These are phyloP conservation scores for Metaphire vulgaris DNA, from an alignment of 1,140 invertebrate genomes.

Conservation along the genomic window DNA sequence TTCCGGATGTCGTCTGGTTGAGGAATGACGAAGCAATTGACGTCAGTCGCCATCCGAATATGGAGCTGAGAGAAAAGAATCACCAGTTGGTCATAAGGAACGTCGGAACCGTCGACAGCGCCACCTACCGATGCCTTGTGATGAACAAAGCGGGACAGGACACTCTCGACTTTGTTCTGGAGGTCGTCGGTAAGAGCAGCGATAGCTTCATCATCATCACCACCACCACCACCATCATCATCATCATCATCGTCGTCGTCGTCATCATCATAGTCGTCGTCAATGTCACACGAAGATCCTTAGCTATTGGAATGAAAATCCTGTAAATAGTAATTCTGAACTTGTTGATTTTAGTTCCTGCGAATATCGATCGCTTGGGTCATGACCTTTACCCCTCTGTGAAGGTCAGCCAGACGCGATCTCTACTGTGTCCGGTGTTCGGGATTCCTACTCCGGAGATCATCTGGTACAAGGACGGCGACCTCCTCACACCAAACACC, in stretches of 20 bases:
- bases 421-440: slow-evolving; percentile 52
- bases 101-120: slow-evolving; percentile 37
- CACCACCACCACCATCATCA: too few species aligned
- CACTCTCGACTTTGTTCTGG: slow-evolving; percentile 42
- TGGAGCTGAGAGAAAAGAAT: slow-evolving; percentile 25
- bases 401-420: slow-evolving; percentile 46
- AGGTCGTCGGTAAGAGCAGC: slow-evolving; percentile 22
- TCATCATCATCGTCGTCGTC: too few species aligned
- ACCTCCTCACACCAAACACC: slow-evolving; percentile 34
- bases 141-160: slow-evolving; percentile 46
- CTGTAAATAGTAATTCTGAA: too few species aligned
- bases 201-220: too few species aligned
- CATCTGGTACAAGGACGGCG: slow-evolving; percentile 48
- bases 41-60: slow-evolving; percentile 34
- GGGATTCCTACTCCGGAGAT: slow-evolving; percentile 54
- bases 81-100: slow-evolving; percentile 26
- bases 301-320: too few species aligned
- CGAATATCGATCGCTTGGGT: slow-evolving; percentile 36
- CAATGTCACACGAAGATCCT: too few species aligned
- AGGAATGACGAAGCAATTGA: slow-evolving; percentile 38
- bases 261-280: too few species aligned
- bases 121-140: slow-evolving; percentile 51
- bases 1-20: slow-evolving; percentile 53
- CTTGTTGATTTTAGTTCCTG: slow-evolving; percentile 37
- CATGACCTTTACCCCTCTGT: slow-evolving; percentile 44